phyloP scores from a whole-genome alignment of 2,113 vertebrate genomes.

The Hystrix brachyura region DNA sequence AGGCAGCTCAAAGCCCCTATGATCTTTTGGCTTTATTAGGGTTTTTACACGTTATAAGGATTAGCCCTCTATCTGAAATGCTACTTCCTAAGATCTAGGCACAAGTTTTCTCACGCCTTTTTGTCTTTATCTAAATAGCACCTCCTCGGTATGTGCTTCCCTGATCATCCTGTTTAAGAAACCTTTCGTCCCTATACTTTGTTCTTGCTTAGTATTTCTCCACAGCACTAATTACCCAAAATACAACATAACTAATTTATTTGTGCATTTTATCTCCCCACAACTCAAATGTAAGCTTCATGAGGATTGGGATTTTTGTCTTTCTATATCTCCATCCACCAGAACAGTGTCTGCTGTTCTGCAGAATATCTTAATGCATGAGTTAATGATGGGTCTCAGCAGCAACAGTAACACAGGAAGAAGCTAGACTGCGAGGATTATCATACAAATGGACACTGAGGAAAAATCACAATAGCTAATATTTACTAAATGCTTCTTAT shows the following conservation, averaged over 20 bases:
- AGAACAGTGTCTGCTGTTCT: neutral
- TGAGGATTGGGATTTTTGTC: neutral
- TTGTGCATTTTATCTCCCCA: neutral
- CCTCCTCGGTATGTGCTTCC: neutral
- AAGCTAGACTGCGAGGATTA: neutral
- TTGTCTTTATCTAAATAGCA: neutral
- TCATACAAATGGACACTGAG: neutral
- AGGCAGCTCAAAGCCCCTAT: neutral
- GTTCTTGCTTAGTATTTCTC: neutral
- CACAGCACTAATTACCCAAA: neutral
- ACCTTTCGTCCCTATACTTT: neutral
- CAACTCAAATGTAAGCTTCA: neutral
- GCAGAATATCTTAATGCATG: neutral
- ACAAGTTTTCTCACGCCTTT: neutral
- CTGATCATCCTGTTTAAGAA: neutral
- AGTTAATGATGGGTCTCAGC: neutral
- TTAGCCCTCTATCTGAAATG: neutral
- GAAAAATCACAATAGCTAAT: neutral
- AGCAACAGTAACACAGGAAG: neutral
- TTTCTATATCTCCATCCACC: neutral
- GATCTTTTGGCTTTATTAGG: neutral
- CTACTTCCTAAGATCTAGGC: neutral
- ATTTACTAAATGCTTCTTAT: neutral
- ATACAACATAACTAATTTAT: neutral
- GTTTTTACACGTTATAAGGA: neutral